phyloP scores from a whole-genome alignment of 1,140 invertebrate genomes.

The Apis laboriosa region DNA sequence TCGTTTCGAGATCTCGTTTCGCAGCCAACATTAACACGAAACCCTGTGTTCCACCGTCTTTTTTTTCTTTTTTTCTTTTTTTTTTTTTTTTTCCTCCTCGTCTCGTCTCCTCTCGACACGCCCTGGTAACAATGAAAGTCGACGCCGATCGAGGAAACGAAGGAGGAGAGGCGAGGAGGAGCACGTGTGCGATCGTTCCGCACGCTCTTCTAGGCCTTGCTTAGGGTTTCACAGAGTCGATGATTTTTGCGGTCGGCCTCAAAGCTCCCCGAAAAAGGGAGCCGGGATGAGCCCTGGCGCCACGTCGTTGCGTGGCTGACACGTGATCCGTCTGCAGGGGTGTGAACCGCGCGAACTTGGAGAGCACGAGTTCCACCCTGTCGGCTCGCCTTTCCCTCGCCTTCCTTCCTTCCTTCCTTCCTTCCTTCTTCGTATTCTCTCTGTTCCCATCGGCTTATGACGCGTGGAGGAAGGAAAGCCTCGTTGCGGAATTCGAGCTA shows the following conservation, averaged over 20 bases:
- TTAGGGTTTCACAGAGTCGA: constrained; percentile 44
- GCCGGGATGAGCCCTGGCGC: constrained; percentile 75
- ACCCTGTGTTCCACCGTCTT: not conserved
- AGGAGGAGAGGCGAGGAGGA: not conserved
- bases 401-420: not conserved
- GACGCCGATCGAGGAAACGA: constrained; percentile 22
- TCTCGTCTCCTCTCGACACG: constrained; percentile 21
- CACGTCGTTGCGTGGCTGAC: constrained; percentile 74
- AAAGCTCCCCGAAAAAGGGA: constrained; percentile 59
- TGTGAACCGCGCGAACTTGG: constrained; percentile 67
- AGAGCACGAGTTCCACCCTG: constrained; percentile 25
- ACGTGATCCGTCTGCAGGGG: constrained; percentile 78
- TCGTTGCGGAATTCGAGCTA: constrained; percentile 71
- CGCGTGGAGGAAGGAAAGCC: constrained; percentile 66
- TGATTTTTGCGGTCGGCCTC: constrained; percentile 65
- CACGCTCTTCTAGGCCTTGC: not conserved
- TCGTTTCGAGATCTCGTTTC: constrained; percentile 22
- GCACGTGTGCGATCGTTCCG: constrained; percentile 41
- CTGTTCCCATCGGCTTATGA: constrained; percentile 69
- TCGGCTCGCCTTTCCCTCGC: not conserved
- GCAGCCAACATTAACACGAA: not conserved
- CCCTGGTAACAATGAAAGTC: constrained; percentile 39
- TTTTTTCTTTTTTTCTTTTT: not conserved
- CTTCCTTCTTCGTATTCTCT: not conserved
- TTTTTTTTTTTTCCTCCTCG: not conserved